phyloP scores from a whole-genome alignment of 2,888 invertebrate species.

The Cheilosia vernalis region DNA sequence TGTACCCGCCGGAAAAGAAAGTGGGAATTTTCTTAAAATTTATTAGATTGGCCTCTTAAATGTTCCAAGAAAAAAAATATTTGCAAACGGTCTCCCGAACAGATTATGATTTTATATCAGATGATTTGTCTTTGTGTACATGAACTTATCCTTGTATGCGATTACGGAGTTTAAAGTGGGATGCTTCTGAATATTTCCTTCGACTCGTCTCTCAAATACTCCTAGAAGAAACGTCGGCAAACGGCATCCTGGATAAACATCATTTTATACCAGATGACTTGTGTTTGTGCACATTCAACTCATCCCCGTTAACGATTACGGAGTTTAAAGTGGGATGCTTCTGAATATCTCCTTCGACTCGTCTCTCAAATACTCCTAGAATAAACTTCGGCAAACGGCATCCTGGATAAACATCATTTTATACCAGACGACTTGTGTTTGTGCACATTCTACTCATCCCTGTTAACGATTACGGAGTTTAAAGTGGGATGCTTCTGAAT shows the following conservation, averaged over 20 bases:
- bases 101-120: not conserved
- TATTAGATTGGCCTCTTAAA: slow-evolving; percentile 9
- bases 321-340: slow-evolving; percentile 75
- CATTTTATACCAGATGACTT: slow-evolving; percentile 26
- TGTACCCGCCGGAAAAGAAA: not conserved
- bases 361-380: slow-evolving; percentile 76
- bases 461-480: not conserved
- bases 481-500: slow-evolving; percentile 3
- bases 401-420: slow-evolving; percentile 13
- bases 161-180: no score
- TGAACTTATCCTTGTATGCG: no score
- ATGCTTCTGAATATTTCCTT: not conserved
- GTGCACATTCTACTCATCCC: not conserved
- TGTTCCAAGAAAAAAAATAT: slow-evolving; percentile 1
- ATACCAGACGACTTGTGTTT: slow-evolving; percentile 3
- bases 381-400: slow-evolving; percentile 1
- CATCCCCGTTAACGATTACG: not conserved
- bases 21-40: not conserved
- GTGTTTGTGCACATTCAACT: slow-evolving; percentile 4
- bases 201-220: slow-evolving; percentile 7
- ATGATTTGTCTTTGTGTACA: slow-evolving; percentile 13
- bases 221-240: not conserved
- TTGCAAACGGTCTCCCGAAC: not conserved
- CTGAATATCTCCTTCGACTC: slow-evolving; percentile 3
- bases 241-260: slow-evolving; percentile 19